Percentiles rank a stretch among this genome's conserved stretches.
Evolutionary conservation across 2,113 vertebrate genomes (phyloP).

Genomic region (Crotophaga sulcirostris): DNA sequence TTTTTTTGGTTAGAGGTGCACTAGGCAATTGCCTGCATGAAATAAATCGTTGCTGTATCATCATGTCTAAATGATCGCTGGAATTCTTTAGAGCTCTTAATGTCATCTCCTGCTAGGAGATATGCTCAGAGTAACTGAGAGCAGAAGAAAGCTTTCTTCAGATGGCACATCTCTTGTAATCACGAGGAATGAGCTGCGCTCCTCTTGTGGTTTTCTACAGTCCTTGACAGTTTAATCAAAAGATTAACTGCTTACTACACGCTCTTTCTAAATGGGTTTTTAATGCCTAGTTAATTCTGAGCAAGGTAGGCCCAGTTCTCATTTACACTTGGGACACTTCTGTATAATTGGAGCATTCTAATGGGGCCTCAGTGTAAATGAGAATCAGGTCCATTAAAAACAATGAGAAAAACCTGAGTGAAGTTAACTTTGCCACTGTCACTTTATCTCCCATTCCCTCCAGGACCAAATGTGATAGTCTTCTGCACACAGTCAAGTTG

Average conservation of each 20-base stretch:
- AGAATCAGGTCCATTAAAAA: conserved; percentile 35
- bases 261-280: conserved; percentile 28
- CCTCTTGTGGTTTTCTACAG: conserved; percentile 28
- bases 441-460: neutral
- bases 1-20: neutral
- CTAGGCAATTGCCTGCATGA: neutral
- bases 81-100: neutral
- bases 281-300: conserved; percentile 60
- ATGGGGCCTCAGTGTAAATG: neutral
- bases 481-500: neutral
- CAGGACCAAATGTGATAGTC: neutral
- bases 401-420: conserved; percentile 3
- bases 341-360: conserved; percentile 15
- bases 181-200: neutral
- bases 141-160: neutral
- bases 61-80: neutral
- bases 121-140: neutral
- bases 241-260: conserved; percentile 6
- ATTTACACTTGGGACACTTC: conserved; percentile 6
- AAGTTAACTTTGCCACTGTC: neutral
- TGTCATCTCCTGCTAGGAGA: neutral
- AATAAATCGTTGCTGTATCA: neutral
- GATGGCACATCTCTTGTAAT: neutral
- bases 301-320: neutral
- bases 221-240: conserved; percentile 40